Percentiles rank a stretch among this genome's conserved stretches.
These are phyloP conservation scores for Acomys russatus DNA, from an alignment of 2,797 vertebrate genomes.

Conservation along the genomic window DNA sequence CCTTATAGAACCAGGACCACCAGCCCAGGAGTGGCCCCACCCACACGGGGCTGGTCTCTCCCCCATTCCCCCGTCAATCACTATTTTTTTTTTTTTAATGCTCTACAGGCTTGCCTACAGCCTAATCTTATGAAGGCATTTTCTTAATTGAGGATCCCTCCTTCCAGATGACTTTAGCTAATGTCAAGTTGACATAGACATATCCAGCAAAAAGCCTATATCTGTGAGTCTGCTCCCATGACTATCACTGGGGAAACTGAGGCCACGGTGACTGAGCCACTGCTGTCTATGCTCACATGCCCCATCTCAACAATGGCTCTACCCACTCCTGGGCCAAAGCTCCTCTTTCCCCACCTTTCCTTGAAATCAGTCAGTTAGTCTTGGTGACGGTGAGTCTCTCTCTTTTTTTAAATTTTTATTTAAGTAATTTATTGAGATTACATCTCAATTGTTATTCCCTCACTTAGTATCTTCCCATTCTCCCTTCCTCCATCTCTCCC, in stretches of 20 bases:
- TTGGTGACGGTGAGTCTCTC: not conserved
- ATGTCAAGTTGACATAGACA: not conserved
- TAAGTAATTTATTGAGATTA: no score
- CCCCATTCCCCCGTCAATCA: not conserved
- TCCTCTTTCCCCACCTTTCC: not conserved
- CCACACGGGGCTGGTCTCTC: not conserved
- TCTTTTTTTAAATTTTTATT: no score
- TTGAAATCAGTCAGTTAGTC: not conserved
- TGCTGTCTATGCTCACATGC: not conserved
- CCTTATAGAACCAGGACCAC: not conserved
- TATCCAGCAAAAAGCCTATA: not conserved
- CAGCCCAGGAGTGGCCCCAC: not conserved
- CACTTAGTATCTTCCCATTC: no score
- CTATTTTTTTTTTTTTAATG: not conserved
- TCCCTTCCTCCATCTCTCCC: no score
- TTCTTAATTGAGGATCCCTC: not conserved
- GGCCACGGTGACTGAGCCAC: not conserved
- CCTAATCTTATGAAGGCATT: not conserved
- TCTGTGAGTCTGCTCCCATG: not conserved
- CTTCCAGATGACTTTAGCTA: not conserved
- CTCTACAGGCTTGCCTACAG: not conserved
- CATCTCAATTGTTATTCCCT: no score
- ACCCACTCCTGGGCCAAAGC: not conserved
- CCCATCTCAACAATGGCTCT: not conserved
- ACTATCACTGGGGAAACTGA: not conserved